Evolutionary conservation across 2,113 vertebrate genomes (phyloP).

Genomic region (Cottus gobio): DNA sequence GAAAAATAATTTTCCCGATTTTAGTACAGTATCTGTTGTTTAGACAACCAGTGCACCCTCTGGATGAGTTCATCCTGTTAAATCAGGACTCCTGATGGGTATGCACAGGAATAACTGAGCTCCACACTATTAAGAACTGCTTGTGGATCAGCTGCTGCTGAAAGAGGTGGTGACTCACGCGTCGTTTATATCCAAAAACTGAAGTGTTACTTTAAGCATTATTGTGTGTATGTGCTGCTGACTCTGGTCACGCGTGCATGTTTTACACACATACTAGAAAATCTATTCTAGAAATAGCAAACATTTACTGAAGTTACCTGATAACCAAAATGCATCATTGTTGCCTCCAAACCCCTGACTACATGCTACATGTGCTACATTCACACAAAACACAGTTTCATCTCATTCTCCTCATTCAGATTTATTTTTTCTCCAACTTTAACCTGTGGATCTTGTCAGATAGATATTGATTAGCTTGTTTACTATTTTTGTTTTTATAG

Average conservation of each 20-base stretch:
- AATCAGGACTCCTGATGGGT: conserved; percentile 8
- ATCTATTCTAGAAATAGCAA: background rate
- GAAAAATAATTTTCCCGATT: background rate
- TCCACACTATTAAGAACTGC: background rate
- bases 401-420: conserved; percentile 52
- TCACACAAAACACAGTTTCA: conserved; percentile 12
- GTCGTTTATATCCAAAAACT: conserved; percentile 9
- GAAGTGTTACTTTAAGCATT: conserved; percentile 3
- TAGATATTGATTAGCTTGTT: conserved; percentile 84
- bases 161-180: background rate
- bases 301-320: background rate
- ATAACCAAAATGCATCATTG: conserved; percentile 48
- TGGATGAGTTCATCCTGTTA: conserved; percentile 2
- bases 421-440: conserved; percentile 65
- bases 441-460: conserved; percentile 65
- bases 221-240: conserved; percentile 16
- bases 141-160: background rate
- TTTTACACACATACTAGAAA: background rate
- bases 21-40: background rate
- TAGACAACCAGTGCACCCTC: background rate
- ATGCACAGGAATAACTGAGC: background rate
- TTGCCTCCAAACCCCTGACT: conserved; percentile 48
- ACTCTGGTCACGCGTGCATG: background rate
- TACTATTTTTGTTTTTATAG: conserved; percentile 91
- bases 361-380: background rate